phyloP scores from a whole-genome alignment of 92 coral and sea anemone genomes.

The Actinostola sp. region DNA sequence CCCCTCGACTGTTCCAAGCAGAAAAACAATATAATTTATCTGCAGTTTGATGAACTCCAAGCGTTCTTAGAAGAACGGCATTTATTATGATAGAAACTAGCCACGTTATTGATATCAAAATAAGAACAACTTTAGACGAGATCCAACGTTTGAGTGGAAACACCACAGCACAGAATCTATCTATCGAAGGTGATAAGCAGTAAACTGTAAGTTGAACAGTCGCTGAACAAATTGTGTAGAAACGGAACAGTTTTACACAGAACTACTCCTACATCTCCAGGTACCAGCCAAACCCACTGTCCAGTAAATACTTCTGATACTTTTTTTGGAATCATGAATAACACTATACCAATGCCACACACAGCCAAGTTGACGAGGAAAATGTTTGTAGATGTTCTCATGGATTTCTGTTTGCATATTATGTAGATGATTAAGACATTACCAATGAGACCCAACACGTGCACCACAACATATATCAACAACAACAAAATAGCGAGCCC shows the following conservation, averaged over 20 bases:
- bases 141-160: slow-evolving; percentile 15
- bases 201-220: slow-evolving; percentile 19
- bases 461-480: background rate
- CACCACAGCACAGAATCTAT: slow-evolving; percentile 14
- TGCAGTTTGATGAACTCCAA: background rate
- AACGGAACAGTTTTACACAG: slow-evolving; percentile 17
- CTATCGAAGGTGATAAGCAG: slow-evolving; percentile 18
- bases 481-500: background rate
- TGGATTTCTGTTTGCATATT: slow-evolving; percentile 1
- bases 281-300: slow-evolving; percentile 5
- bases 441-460: slow-evolving; percentile 6
- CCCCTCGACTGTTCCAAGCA: slow-evolving; percentile 2
- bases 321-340: slow-evolving; percentile 11
- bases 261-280: background rate
- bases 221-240: slow-evolving; percentile 5
- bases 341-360: slow-evolving; percentile 18
- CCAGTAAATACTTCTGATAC: background rate
- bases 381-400: slow-evolving; percentile 20
- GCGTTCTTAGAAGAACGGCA: background rate
- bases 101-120: background rate
- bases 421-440: slow-evolving; percentile 14
- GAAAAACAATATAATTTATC: background rate
- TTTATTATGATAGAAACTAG: background rate
- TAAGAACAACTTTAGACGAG: slow-evolving; percentile 1
- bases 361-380: slow-evolving; percentile 29